These are phyloP conservation scores for Martes martes DNA, from an alignment of 2,113 vertebrate genomes.

Conservation along the genomic window DNA sequence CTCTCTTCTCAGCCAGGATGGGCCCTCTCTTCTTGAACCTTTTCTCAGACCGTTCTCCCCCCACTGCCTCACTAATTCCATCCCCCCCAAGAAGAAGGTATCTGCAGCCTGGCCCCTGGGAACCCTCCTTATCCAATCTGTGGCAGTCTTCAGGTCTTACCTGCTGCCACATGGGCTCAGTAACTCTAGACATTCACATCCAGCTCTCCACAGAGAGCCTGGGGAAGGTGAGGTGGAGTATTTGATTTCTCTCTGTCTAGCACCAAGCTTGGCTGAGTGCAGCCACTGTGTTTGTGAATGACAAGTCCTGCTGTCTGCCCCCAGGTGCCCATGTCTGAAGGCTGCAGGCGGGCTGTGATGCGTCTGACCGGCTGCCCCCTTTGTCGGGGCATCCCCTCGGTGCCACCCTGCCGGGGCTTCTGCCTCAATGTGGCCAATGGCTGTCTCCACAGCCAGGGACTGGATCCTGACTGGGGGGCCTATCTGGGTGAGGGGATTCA, in stretches of 20 bases:
- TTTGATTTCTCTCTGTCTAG: neutral
- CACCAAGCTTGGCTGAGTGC: neutral
- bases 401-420: conserved; percentile 88
- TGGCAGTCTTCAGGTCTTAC: neutral
- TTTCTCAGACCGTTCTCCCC: neutral
- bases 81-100: neutral
- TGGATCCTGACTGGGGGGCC: conserved; percentile 90
- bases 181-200: neutral
- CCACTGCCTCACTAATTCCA: neutral
- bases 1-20: neutral
- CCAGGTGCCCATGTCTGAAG: conserved; percentile 83
- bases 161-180: neutral
- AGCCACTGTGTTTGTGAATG: neutral
- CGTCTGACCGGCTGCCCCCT: conserved; percentile 91
- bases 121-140: neutral
- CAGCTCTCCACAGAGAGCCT: neutral
- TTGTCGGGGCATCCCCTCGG: conserved; percentile 85
- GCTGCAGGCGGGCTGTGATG: conserved; percentile 89
- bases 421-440: conserved; percentile 93
- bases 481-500: conserved; percentile 85
- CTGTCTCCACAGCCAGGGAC: conserved; percentile 88
- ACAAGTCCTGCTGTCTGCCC: conserved; percentile 38
- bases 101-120: neutral
- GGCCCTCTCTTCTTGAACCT: neutral
- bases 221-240: neutral